Base-by-base conservation (phyloP, 2,113 vertebrate species). In the Puntigrus tetrazona region DNA sequence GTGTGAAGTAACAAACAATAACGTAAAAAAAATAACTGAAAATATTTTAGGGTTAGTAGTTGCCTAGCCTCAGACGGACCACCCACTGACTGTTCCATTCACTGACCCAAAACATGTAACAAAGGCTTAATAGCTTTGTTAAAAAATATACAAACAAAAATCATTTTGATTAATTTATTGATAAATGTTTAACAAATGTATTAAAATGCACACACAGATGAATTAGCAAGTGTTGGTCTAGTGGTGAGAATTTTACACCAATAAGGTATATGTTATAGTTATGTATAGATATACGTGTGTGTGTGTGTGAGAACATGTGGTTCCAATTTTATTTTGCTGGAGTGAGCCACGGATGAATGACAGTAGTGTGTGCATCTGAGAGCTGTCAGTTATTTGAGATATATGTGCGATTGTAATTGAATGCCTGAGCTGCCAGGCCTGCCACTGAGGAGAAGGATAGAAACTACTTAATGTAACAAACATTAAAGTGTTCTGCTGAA, bases 301-400 rank as follows among this genome's bases (percentile, higher is more conserved):
- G n/a, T n/a, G n/a, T n/a, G n/a, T n/a, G n/a, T n/a, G n/a, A n/a
- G n/a, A n/a, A 3, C 69, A 16, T 41, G 1, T 41, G 20, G 22
- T 38, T 22, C 69, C 22, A 55, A 72, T 72, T 72, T 25, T 43
- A 41, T 72, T 25, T 72, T 25, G 11, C 69, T 27, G 38, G 67
- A 70, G 20, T n/a, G 67, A 38, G 69, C n/a, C n/a, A 43, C 6
- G 36, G 38, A 72, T 72, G 69, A 72, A 25, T 72, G 69, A 72
- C 69, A 72, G 36, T 25, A 43, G 69, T 25, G 67, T 22, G 36
- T 2, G 10, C 22, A 38, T 70, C 4, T 41, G 34, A 70, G 38
- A 72, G 69, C 69, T 72, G 69, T 27, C 36, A 72, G 69, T 25
- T 72, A 22, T 43, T 43, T 13, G 69, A 72, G 36, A 41, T 22